Evolutionary conservation across 2,888 invertebrate genomes (phyloP), one percentile per base, ranked within the genome.

Genomic region (Eugnorisma glareosa): DNA sequence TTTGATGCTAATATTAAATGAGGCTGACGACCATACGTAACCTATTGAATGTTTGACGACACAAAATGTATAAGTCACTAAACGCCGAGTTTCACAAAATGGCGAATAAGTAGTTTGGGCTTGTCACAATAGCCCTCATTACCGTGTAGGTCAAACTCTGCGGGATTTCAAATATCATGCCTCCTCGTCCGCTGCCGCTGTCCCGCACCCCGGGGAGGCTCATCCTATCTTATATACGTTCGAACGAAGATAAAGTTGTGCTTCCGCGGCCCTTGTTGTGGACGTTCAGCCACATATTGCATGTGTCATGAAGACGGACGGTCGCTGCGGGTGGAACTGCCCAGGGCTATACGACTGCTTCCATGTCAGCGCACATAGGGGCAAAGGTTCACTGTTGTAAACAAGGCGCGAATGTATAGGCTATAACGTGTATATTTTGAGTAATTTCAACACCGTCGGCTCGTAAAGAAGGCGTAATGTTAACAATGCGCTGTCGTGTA

Each of bases 371-470:
- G 54, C 66, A 35, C 61, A 10, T 74, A 21, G 51, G n/a, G 28
- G 18, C 28, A 15, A n/a, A 64, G 37, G 45, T 45, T 24, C 40
- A 21, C 31, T 21, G 40, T 24, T 54, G 43, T 72, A 57, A n/a
- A 61, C 48, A 11, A 21, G n/a, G 35, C 31, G 15, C 11, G 21
- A 37, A 73, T 35, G 28, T 31, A 21, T 18, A 18, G 48, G 37
- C 40, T 57, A 21, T 57, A 37, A 66, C 57, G 28, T 48, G 54
- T 54, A 28, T 51, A 59, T 84, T 80, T 80, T 57, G 43, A 85
- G 85, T 85, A 31, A 67, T 67, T 81, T 73, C 67, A 81, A 73
- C 74, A 85, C 37, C 45, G 51, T 64, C n/a, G 21, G 28, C n/a
- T 81, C 81, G 61, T 81, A 67, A 67, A 67, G 28, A 8, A 10